These are phyloP conservation scores for mouse (Mus musculus) DNA, from an alignment of 2,113 vertebrate species.

Conservation along the genomic window DNA sequence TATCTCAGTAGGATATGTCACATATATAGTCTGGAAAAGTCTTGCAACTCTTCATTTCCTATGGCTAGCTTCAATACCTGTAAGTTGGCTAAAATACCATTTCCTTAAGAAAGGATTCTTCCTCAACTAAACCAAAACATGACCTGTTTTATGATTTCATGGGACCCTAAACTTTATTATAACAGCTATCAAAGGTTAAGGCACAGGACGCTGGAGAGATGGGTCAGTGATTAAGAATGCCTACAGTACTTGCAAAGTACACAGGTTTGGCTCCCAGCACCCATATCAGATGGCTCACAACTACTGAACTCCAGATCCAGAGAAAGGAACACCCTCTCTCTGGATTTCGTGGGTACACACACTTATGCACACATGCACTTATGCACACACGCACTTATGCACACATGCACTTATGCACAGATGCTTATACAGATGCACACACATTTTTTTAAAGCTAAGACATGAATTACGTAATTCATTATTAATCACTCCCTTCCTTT, in stretches of 20 bases:
- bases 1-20: background rate
- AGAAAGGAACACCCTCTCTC: background rate
- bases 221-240: background rate
- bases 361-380: background rate
- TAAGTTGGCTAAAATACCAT: background rate
- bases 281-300: background rate
- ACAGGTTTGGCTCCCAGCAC: background rate
- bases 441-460: background rate
- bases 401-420: too few species aligned
- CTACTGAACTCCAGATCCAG: background rate
- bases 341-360: background rate
- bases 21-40: background rate
- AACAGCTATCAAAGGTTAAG: conserved; percentile 36
- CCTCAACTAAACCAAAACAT: background rate
- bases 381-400: too few species aligned
- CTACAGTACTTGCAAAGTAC: background rate
- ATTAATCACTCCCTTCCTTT: conserved; percentile 4
- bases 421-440: background rate
- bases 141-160: conserved; percentile 23
- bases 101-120: conserved; percentile 49
- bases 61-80: background rate
- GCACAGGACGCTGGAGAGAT: background rate
- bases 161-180: conserved; percentile 14
- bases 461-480: conserved; percentile 2
- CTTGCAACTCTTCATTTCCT: background rate